Base-by-base conservation (phyloP, 2,888 invertebrate genomes). In the Acronicta alni region DNA sequence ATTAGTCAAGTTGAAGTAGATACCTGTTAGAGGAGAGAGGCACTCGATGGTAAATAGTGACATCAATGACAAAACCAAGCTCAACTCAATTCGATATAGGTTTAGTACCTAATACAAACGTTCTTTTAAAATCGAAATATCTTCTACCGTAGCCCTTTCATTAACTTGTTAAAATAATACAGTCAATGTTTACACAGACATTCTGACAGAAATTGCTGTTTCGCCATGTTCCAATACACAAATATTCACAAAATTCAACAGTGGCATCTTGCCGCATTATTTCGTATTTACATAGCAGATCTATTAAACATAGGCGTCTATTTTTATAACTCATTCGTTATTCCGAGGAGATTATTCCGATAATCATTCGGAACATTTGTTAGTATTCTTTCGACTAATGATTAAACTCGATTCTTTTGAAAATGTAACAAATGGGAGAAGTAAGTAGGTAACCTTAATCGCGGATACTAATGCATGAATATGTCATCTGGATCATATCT, bases 361-460 rank as follows among this genome's bases (percentile, higher is more conserved):
- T 62, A 55, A 72, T 74, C 58, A 59, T 18, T 18, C 18, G 53
- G 41, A 45, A 61, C 64, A 75, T 66, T 62, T 61, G 46, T 66
- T 63, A 59, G 38, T 48, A 8, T 46, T 53, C 9, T 32, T 41
- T 39, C 16, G 38, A 48, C 26, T 58, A 56, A 66, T 55, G 30
- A 51, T 32, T 32, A 32, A 46, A 63, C 51, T 57, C 46, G 43
- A 43, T 64, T 54, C 16, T 53, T 67, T 69, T 47, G 15, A 38
- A 41, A 46, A 30, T 62, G 56, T 59, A 55, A 46, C 38, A 32
- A 16, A 32, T 18, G 52, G 51, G 46, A 64, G 45, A 30, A 51
- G 14, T 10, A 81, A 62, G 58, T 79, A 67, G 77, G 74, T 81
- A 55, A 79, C 79, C 81, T 59, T 67, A 59, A 69, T 74, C 41